phyloP scores from a whole-genome alignment of 2,888 invertebrate genomes.

The Pseudococcus viburni region DNA sequence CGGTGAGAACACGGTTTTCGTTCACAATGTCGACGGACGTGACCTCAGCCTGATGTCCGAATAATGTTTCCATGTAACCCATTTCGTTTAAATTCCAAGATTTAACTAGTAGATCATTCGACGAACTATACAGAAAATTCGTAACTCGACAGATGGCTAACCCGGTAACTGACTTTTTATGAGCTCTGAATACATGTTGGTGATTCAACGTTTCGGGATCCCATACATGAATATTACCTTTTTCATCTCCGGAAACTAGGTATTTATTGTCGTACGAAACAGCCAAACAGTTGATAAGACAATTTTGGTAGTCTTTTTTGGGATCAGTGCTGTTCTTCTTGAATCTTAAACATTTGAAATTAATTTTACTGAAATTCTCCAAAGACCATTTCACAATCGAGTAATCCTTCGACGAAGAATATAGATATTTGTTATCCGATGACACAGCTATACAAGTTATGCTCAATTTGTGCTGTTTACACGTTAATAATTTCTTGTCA shows the following conservation, averaged over 20 bases:
- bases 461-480: slow-evolving; percentile 84
- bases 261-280: slow-evolving; percentile 69
- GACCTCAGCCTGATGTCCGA: slow-evolving; percentile 92
- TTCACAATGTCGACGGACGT: slow-evolving; percentile 90
- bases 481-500: slow-evolving; percentile 73
- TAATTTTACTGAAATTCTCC: slow-evolving; percentile 77
- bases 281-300: slow-evolving; percentile 68
- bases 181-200: slow-evolving; percentile 75
- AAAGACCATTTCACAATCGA: slow-evolving; percentile 87
- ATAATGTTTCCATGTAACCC: slow-evolving; percentile 94
- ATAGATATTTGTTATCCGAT: slow-evolving; percentile 80
- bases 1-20: slow-evolving; percentile 88
- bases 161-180: slow-evolving; percentile 95
- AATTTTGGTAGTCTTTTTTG: slow-evolving; percentile 67
- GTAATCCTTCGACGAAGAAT: slow-evolving; percentile 90
- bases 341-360: slow-evolving; percentile 69
- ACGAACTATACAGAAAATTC: slow-evolving; percentile 89
- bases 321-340: slow-evolving; percentile 71
- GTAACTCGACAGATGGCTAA: slow-evolving; percentile 90
- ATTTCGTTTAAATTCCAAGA: slow-evolving; percentile 97
- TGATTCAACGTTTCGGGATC: slow-evolving; percentile 16
- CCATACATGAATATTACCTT: slow-evolving; percentile 69
- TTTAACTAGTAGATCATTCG: slow-evolving; percentile 93
- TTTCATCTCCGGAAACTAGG: slow-evolving; percentile 80
- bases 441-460: slow-evolving; percentile 87